phyloP scores from a whole-genome alignment of 2,797 vertebrate species.

The Acanthurus lineatus region DNA sequence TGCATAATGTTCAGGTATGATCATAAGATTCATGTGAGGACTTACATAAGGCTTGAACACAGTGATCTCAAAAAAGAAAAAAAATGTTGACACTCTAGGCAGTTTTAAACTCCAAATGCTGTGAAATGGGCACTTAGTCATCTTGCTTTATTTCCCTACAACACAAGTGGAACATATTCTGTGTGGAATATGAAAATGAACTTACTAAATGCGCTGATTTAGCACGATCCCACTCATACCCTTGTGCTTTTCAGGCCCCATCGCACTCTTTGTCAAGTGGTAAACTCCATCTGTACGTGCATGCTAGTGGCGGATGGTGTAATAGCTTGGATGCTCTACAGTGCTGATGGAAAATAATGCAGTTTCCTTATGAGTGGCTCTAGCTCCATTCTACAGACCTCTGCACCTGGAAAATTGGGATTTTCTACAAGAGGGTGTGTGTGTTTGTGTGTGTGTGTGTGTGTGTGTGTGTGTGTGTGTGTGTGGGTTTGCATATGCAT shows the following conservation, averaged over 20 bases:
- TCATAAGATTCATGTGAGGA: slow-evolving; percentile 26
- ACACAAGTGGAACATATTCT: slow-evolving; percentile 51
- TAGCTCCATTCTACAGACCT: slow-evolving; percentile 69
- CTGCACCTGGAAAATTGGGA: slow-evolving; percentile 79
- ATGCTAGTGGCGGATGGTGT: slow-evolving; percentile 60
- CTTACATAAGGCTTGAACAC: slow-evolving; percentile 15
- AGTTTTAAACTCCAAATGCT: slow-evolving; percentile 55
- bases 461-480: too few relatives aligned
- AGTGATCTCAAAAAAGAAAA: slow-evolving; percentile 38
- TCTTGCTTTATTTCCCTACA: slow-evolving; percentile 56
- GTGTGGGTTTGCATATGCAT: slow-evolving; percentile 47
- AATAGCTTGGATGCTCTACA: slow-evolving; percentile 59
- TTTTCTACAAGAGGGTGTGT: slow-evolving; percentile 41
- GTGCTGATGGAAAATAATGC: slow-evolving; percentile 71
- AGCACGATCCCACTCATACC: slow-evolving; percentile 62
- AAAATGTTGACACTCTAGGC: slow-evolving; percentile 28
- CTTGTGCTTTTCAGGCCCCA: slow-evolving; percentile 68
- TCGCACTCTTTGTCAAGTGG: slow-evolving; percentile 68
- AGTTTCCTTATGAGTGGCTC: slow-evolving; percentile 70
- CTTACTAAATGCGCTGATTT: slow-evolving; percentile 56
- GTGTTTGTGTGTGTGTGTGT: slow-evolving; percentile 18
- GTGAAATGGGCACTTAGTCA: slow-evolving; percentile 60
- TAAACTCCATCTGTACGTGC: slow-evolving; percentile 72
- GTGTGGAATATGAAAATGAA: slow-evolving; percentile 58
- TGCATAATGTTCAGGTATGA: slow-evolving; percentile 39